Evolutionary conservation across 2,888 invertebrate species (phyloP).

Genomic region (Drosophila siamana): DNA sequence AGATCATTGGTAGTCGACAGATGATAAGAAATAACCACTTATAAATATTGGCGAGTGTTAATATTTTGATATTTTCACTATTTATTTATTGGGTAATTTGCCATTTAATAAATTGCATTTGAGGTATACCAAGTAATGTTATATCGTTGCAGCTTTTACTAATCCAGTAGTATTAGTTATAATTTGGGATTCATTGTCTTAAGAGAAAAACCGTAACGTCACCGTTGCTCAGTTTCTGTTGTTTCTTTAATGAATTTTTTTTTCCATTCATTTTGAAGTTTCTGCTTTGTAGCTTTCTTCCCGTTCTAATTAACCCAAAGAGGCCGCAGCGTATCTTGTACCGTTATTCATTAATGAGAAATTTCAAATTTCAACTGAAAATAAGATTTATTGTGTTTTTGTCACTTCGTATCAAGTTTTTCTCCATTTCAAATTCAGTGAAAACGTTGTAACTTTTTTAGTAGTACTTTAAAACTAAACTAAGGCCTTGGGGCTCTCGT

Average conservation of each 20-base stretch:
- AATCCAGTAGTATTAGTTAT: slow-evolving; percentile 50
- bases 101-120: slow-evolving; percentile 53
- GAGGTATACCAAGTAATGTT: slow-evolving; percentile 9
- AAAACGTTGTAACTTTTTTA: slow-evolving; percentile 40
- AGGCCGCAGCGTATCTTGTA: slow-evolving; percentile 15
- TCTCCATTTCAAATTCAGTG: slow-evolving; percentile 41
- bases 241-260: slow-evolving; percentile 26
- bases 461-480: slow-evolving; percentile 22
- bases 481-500: slow-evolving; percentile 34
- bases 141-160: slow-evolving; percentile 47
- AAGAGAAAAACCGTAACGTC: slow-evolving; percentile 58
- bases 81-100: slow-evolving; percentile 20
- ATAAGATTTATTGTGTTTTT: slow-evolving; percentile 53
- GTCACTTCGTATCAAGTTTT: slow-evolving; percentile 50
- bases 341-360: slow-evolving; percentile 73
- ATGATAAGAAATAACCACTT: too few species aligned
- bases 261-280: slow-evolving; percentile 10
- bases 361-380: slow-evolving; percentile 35
- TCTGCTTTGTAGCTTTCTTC: slow-evolving; percentile 44
- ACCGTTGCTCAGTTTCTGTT: slow-evolving; percentile 36
- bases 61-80: too few species aligned
- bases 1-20: too few species aligned
- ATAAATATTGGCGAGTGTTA: too few species aligned
- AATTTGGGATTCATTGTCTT: slow-evolving; percentile 59
- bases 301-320: slow-evolving; percentile 59